Percentiles rank a stretch among this genome's conserved stretches.
phyloP scores from a whole-genome alignment of 2,113 vertebrate genomes.

The Poeciliopsis prolifica region DNA sequence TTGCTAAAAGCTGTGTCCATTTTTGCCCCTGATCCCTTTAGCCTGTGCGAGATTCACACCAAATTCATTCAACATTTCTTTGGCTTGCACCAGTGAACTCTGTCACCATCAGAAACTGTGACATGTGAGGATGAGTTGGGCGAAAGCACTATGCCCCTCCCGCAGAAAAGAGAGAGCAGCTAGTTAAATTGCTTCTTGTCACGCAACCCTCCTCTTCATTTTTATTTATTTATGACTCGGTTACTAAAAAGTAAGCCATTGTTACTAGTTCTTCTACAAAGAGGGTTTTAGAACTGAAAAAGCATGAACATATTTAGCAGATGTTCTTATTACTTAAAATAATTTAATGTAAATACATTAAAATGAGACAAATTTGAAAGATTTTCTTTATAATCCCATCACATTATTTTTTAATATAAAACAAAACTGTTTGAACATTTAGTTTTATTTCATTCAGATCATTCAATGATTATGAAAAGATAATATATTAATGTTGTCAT shows the following conservation, averaged over 20 bases:
- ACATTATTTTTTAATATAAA: too few species aligned
- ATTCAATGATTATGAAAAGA: too few species aligned
- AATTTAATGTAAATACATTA: background rate
- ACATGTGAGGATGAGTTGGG: conserved; percentile 53
- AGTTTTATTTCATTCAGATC: too few species aligned
- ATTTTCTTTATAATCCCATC: background rate
- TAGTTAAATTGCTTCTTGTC: conserved; percentile 71
- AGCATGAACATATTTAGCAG: background rate
- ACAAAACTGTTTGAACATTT: too few species aligned
- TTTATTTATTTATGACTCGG: conserved; percentile 63
- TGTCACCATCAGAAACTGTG: conserved; percentile 63
- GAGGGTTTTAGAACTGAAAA: background rate
- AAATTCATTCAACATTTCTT: conserved; percentile 66
- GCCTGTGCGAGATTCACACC: conserved; percentile 46
- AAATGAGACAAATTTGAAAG: background rate
- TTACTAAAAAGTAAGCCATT: conserved; percentile 29
- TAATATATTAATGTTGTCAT: too few species aligned
- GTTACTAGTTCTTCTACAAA: conserved; percentile 15
- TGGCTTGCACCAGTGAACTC: conserved; percentile 57
- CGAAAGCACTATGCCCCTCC: conserved; percentile 28
- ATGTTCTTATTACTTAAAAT: background rate
- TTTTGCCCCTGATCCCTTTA: conserved; percentile 10
- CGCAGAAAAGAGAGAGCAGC: conserved; percentile 37
- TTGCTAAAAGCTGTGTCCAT: conserved; percentile 43
- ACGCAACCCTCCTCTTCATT: conserved; percentile 63